Base-by-base conservation (phyloP, 2,113 vertebrate species). In the Pomatostomus ruficeps region DNA sequence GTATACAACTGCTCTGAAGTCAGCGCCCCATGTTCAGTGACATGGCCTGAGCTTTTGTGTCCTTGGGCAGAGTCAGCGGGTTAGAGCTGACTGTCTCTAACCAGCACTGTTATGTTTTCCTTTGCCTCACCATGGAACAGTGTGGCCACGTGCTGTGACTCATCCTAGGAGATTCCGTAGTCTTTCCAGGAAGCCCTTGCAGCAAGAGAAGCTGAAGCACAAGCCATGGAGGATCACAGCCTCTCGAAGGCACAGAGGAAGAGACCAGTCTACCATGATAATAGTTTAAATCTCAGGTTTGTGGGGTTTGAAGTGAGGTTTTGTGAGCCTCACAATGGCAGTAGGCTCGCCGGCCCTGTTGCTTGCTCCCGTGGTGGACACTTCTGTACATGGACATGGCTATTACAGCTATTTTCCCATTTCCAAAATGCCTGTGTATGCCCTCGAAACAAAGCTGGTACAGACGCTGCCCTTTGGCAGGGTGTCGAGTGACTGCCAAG, bases 121-220 rank as follows among this genome's bases (percentile, higher is more conserved):
- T 72, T 77, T 20, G 12, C 52, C 65, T 74, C 43, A 48, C 51
- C 35, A 23, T 11, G 78, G 72, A 80, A 78, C 24, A 46, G 29
- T 4, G 2, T 22, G n/a, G n/a, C 46, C 33, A 48, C 0, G 0
- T 17, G 65, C 10, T 22, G 36, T 67, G 31, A 75, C 25, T 65
- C 2, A 0, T 33, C 31, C 17, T 86, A 36, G 52, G 36, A 88
- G 42, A 48, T 49, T 48, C 36, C 2, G 10, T 29, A 12, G 5
- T 45, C 6, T 46, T 78, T 63, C 46, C 55, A 77, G 46, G 29
- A 87, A 94, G 45, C 1, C 21, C 28, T 57, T 61, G 57, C 3
- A 16, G 25, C 23, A 85, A 61, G 11, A 71, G 17, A 40, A 86
- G 25, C 43, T 87, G 23, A 65, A 89, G n/a, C 29, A 62, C 46